Base-by-base conservation (phyloP, 2,113 vertebrate genomes). In the Labrus mixtus region DNA sequence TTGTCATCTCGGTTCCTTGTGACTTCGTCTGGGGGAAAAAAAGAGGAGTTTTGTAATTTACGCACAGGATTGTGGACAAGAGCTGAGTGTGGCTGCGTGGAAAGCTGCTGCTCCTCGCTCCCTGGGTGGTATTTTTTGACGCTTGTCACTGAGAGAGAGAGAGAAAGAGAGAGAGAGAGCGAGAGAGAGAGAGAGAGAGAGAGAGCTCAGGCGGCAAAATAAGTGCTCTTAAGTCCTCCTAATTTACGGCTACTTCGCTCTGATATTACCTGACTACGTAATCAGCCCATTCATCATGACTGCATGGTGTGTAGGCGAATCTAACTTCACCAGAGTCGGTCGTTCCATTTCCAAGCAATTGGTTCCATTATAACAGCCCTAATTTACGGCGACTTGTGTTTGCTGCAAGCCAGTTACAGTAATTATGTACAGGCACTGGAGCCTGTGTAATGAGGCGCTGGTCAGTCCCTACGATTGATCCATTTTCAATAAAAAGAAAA, bases 111-210 rank as follows among this genome's bases (percentile, higher is more conserved):
- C 79, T 76, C 76, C 22, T 59, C 68, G 76, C 82, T 84, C 75
- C 81, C 85, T 72, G 51, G 73, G 79, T 81, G 84, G 70, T 81
- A 80, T 79, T 88, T 33, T 90, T 78, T 89, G 81, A 92, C 71
- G 88, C 74, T 75, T 89, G 82, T 89, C 86, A 84, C 67, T 11
- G 39, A 78, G 23, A 66, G 72, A 58, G 73, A 29, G 67, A 4
- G 54, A 17, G 16, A 15, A 62, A 53, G 41, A 19, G 45, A 46
- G 39, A 17, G 39, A 37, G 63, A 9, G 57, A 37, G 54, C 9
- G 37, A 36, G 63, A 53, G 58, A 17, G 53, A 25, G 67, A 9
- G 70, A n/a, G 68, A 55, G 67, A 33, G 73, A 20, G 11, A 54
- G 50, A 73, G 61, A 46, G 43, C 6, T 29, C 6, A 45, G 2